These are phyloP conservation scores for Slavum lentiscoides DNA, from an alignment of 2,888 invertebrate species.

Conservation along the genomic window DNA sequence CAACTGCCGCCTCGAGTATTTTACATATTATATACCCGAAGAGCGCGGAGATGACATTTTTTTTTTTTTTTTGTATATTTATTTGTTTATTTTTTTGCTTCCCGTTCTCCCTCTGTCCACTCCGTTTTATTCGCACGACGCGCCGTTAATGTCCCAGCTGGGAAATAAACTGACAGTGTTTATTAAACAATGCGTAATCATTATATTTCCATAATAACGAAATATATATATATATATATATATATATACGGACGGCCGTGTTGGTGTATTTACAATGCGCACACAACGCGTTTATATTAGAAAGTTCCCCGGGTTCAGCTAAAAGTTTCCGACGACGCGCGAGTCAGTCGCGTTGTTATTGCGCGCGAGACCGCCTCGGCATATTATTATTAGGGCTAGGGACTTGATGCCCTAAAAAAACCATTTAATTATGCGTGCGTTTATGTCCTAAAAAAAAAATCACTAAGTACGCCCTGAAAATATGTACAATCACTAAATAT, in stretches of 20 bases:
- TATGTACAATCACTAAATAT: too few species aligned
- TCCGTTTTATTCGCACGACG: slow-evolving; percentile 20
- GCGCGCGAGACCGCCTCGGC: slow-evolving; percentile 11
- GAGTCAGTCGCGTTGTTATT: neutral
- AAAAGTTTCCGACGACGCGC: too few species aligned
- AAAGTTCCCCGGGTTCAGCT: slow-evolving; percentile 17
- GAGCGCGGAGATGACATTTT: slow-evolving; percentile 17
- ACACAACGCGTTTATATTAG: slow-evolving; percentile 1
- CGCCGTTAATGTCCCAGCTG: slow-evolving; percentile 49
- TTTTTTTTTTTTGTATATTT: neutral
- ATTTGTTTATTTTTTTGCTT: slow-evolving; percentile 4
- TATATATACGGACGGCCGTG: too few species aligned
- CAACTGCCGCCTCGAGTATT: too few species aligned
- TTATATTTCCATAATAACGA: slow-evolving; percentile 41
- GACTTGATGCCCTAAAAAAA: too few species aligned
- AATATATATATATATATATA: slow-evolving; percentile 1
- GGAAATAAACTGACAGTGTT: slow-evolving; percentile 47
- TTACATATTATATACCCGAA: neutral
- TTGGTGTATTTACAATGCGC: too few species aligned
- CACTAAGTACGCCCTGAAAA: too few species aligned
- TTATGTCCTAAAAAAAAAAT: too few species aligned
- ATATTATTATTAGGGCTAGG: too few species aligned
- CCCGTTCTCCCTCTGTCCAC: neutral
- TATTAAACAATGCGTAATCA: slow-evolving; percentile 41
- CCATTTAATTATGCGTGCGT: too few species aligned